Conservation (phyloP, 2,888 invertebrate genomes). For the Microctonus brassicae region DNA sequence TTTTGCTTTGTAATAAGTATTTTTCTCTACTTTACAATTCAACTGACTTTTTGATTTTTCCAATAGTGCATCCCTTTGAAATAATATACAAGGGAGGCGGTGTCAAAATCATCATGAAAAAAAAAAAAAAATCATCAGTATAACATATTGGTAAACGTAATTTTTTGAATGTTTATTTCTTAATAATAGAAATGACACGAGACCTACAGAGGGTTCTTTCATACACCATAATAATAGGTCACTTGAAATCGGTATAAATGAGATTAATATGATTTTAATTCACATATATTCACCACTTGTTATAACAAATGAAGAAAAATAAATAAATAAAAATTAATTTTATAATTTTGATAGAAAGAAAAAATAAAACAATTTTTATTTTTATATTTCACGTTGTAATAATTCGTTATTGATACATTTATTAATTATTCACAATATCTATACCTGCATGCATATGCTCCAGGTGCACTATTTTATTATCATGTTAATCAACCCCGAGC, state of each 20-base stretch:
- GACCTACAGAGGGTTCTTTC: not conserved
- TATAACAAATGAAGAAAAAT: not conserved
- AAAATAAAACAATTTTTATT: not conserved
- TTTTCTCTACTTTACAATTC: not conserved
- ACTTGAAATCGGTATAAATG: slow-evolving; percentile 66
- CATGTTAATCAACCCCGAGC: slow-evolving; percentile 5
- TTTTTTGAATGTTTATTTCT: slow-evolving; percentile 1
- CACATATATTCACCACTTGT: slow-evolving; percentile 50
- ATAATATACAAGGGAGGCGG: slow-evolving; percentile 1
- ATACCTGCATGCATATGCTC: slow-evolving; percentile 5
- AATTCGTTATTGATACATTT: slow-evolving; percentile 12
- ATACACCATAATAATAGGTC: no score
- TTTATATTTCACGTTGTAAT: not conserved
- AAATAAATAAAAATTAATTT: no score
- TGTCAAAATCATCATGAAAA: not conserved
- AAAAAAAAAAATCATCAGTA: not conserved
- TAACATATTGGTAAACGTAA: not conserved
- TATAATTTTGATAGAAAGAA: not conserved
- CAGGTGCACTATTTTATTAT: slow-evolving; percentile 13
- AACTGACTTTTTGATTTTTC: slow-evolving; percentile 24
- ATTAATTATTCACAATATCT: not conserved
- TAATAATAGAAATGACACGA: slow-evolving; percentile 9
- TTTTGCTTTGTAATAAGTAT: not conserved
- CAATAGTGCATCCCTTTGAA: slow-evolving; percentile 27
- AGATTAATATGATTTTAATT: slow-evolving; percentile 69